Conservation (phyloP, 2,888 invertebrate genomes). For the Empis stercorea region DNA sequence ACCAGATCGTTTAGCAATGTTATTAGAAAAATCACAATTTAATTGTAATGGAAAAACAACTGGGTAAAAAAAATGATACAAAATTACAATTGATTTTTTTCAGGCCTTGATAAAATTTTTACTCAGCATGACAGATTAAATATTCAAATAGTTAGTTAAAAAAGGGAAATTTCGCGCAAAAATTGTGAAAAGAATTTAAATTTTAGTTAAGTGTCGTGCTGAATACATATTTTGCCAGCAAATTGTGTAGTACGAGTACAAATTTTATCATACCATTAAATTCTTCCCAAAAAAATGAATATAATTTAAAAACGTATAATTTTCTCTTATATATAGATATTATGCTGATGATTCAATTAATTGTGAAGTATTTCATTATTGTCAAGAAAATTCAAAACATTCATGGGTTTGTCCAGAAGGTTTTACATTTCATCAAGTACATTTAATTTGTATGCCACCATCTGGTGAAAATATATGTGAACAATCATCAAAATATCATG, state of each 20-base stretch:
- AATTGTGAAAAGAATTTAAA: no score
- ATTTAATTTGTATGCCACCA: conserved; percentile 87
- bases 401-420: conserved; percentile 91
- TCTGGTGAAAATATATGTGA: conserved; percentile 79
- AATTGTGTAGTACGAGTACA: no score
- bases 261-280: no score
- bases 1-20: conserved; percentile 66
- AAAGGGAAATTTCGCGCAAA: no score
- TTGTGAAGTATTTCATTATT: conserved; percentile 90
- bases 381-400: conserved; percentile 77
- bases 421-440: conserved; percentile 60
- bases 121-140: no score
- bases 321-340: conserved; percentile 39
- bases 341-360: conserved; percentile 80
- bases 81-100: no score
- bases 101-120: no score
- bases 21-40: conserved; percentile 75
- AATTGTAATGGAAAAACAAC: conserved; percentile 66
- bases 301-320: neutral
- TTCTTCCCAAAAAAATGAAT: no score
- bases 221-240: no score
- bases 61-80: conserved; percentile 41
- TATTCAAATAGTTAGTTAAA: no score
- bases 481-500: conserved; percentile 78
- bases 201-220: no score